These are phyloP conservation scores for Sphaerodactylus townsendi DNA, from an alignment of 2,113 vertebrate genomes.

Conservation along the genomic window DNA sequence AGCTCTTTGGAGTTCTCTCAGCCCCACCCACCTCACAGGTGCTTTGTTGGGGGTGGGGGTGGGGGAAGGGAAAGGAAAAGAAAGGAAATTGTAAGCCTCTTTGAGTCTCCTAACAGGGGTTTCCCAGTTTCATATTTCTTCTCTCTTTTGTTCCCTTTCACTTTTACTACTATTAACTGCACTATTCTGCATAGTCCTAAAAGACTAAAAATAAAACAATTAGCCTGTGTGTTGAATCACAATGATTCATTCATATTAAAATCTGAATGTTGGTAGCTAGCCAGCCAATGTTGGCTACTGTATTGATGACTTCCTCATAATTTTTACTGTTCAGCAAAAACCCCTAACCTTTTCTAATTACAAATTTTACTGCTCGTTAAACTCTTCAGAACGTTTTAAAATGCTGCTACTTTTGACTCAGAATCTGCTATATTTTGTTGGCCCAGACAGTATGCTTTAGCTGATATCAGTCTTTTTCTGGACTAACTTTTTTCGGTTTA, in stretches of 20 bases:
- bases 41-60: no score
- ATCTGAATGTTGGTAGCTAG: neutral
- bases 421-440: neutral
- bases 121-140: no score
- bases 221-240: neutral
- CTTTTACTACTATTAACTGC: neutral
- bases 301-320: neutral
- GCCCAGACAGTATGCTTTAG: neutral
- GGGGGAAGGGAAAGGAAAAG: no score
- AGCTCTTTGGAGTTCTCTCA: no score
- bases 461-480: neutral
- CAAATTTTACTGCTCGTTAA: neutral
- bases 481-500: neutral
- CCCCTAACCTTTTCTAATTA: neutral
- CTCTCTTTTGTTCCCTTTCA: neutral
- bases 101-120: no score
- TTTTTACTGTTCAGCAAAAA: neutral
- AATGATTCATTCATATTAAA: constrained; percentile 22
- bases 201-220: constrained; percentile 22
- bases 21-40: no score
- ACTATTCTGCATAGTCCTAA: neutral
- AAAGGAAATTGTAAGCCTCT: no score
- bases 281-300: neutral
- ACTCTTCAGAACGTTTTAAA: neutral
- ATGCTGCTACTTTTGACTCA: neutral